Percentiles rank a stretch among this genome's conserved stretches.
Conservation (phyloP, 2,888 invertebrate species). For the Oligia latruncula region DNA sequence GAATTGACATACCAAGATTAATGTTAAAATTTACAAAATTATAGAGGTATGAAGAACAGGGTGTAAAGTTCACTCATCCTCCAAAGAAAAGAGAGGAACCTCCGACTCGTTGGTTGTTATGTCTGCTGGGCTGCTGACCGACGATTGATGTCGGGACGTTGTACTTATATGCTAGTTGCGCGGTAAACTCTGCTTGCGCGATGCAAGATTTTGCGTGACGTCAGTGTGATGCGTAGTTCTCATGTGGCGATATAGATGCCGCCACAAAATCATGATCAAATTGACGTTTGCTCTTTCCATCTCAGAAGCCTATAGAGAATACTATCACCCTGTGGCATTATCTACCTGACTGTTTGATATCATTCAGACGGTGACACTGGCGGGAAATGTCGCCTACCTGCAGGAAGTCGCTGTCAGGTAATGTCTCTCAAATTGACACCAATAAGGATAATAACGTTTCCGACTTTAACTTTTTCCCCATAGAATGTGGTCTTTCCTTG, state of each 20-base stretch:
- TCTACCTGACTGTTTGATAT: conserved; percentile 12
- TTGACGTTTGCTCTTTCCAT: not conserved
- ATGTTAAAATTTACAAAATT: too few relatives aligned
- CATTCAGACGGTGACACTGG: conserved; percentile 29
- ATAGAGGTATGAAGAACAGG: too few relatives aligned
- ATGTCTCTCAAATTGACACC: conserved; percentile 55
- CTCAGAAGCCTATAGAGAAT: not conserved
- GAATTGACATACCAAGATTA: too few relatives aligned
- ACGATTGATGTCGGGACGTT: too few relatives aligned
- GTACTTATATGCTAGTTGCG: not conserved
- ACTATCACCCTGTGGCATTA: not conserved
- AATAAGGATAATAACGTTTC: conserved; percentile 45
- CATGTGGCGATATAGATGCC: not conserved
- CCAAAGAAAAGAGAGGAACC: too few relatives aligned
- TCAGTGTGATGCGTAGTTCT: not conserved
- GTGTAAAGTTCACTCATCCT: too few relatives aligned
- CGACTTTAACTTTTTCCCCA: not conserved
- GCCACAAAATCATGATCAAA: not conserved
- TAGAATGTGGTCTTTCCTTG: not conserved
- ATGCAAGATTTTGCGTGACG: not conserved
- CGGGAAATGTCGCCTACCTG: conserved; percentile 36
- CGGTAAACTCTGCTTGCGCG: not conserved
- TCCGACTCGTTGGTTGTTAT: too few relatives aligned
- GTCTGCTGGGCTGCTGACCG: too few relatives aligned
- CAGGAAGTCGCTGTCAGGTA: conserved; percentile 37